Evolutionary conservation across 2,888 invertebrate genomes (phyloP).

Genomic region (Callinectes sapidus): DNA sequence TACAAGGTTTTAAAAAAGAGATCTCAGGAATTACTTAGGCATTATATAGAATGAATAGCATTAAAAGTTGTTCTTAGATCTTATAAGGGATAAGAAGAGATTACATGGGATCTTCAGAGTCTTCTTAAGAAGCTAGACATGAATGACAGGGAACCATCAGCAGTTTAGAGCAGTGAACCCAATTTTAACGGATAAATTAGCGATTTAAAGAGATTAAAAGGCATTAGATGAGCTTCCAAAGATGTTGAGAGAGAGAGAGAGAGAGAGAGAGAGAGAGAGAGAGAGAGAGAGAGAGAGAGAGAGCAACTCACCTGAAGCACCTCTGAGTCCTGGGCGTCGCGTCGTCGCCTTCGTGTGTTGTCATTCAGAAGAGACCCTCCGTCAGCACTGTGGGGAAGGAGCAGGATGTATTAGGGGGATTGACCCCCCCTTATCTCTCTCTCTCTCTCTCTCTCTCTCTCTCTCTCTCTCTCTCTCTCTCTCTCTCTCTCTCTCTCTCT

Average conservation of each 20-base stretch:
- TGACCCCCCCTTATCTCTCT: no score
- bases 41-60: no score
- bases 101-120: no score
- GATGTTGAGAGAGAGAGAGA: neutral
- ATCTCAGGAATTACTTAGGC: no score
- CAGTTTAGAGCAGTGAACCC: no score
- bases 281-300: conserved; percentile 9
- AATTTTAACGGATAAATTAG: no score
- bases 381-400: neutral
- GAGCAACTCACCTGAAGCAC: neutral
- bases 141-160: no score
- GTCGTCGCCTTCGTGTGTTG: conserved; percentile 14
- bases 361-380: conserved; percentile 4
- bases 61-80: no score
- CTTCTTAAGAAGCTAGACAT: no score
- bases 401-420: neutral
- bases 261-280: conserved; percentile 31
- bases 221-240: neutral
- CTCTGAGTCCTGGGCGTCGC: neutral
- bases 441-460: conserved; percentile 25
- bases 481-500: neutral
- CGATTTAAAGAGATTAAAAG: neutral
- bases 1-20: no score
- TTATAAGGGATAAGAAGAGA: no score
- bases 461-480: no score